Evolutionary conservation across 2,888 invertebrate species (phyloP), one percentile per base, ranked within the genome.

Genomic region (Cenopis cana): DNA sequence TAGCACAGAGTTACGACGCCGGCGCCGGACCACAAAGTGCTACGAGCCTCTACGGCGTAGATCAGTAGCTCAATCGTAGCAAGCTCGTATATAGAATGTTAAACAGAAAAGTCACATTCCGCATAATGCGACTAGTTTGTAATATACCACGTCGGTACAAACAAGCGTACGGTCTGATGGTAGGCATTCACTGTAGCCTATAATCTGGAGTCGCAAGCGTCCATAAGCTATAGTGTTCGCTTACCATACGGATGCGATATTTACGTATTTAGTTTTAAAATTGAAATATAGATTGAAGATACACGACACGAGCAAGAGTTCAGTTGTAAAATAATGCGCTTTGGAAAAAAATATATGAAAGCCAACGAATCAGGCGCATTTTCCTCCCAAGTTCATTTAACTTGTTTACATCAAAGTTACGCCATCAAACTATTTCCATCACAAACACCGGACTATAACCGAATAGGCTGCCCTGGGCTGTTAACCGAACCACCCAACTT

Each of bases 31-130:
- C 14, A 5, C 14, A 14, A 54, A 10, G 10, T 36, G 33, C 62
- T 64, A 64, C 62, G 38, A 9, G 11, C n/a, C 9, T 11, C 54
- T 64, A 54, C 64, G 64, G 10, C 54, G 64, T 64, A 64, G 64
- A 38, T 20, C 36, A 24, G 38, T 64, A 38, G 64, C 38, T 11
- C 24, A 8, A n/a, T 20, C 60, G 46, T 64, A 54, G 41, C 24
- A 11, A 12, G 12, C 41, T 3, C 2, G n/a, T n/a, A n/a, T n/a
- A n/a, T n/a, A n/a, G n/a, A n/a, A n/a, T n/a, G n/a, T n/a, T n/a
- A n/a, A n/a, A n/a, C n/a, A n/a, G n/a, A n/a, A n/a, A n/a, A n/a
- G n/a, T n/a, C n/a, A n/a, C n/a, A n/a, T n/a, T n/a, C n/a, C n/a
- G n/a, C n/a, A n/a, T n/a, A n/a, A n/a, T n/a, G n/a, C n/a, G n/a